Percentiles rank a stretch among this genome's conserved stretches.
phyloP scores from a whole-genome alignment of 2,797 vertebrate species.

The Lates japonicus region DNA sequence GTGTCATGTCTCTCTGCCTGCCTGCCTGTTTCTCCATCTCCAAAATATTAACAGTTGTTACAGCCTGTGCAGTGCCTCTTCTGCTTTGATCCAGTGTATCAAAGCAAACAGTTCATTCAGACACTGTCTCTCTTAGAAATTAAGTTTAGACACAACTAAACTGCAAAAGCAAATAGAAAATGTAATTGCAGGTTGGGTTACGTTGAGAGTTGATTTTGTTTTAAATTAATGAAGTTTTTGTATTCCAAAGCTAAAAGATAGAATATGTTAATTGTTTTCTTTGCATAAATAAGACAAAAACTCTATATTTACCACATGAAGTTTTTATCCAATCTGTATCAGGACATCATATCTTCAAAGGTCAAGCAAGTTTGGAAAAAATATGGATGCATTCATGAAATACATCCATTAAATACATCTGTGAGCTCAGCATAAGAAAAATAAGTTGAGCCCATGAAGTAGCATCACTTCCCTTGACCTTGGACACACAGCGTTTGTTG shows the following conservation, averaged over 20 bases:
- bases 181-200: background rate
- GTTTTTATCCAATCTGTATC: background rate
- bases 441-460: background rate
- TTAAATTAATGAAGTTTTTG: background rate
- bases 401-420: background rate
- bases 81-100: background rate
- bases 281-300: background rate
- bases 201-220: too few species aligned
- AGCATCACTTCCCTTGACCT: conserved; percentile 21
- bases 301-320: background rate
- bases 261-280: background rate
- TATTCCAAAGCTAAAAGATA: background rate
- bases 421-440: background rate
- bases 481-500: conserved; percentile 10
- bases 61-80: background rate
- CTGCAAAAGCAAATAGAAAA: background rate
- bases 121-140: background rate
- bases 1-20: background rate
- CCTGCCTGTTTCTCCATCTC: background rate
- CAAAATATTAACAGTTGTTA: background rate
- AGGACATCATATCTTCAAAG: background rate
- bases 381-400: background rate
- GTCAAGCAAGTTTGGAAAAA: background rate
- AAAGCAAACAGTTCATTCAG: background rate
- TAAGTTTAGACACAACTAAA: background rate